Base-by-base conservation (phyloP, 2,113 vertebrate species). In the Peucedramus taeniatus region DNA sequence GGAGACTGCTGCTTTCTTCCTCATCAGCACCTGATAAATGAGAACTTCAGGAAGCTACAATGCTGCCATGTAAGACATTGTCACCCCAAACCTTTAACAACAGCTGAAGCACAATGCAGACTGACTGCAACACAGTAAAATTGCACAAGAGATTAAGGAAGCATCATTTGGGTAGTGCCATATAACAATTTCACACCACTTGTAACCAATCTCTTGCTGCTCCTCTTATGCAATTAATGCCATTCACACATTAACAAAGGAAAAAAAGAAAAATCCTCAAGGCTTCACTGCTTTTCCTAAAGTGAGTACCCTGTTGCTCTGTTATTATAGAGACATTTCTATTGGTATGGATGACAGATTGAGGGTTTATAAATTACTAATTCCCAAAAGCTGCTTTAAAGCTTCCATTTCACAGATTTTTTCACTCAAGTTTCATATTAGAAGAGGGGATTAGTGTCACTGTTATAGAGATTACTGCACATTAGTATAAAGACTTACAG, bases 361-460 rank as follows among this genome's bases (percentile, higher is more conserved):
- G 15, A 90, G 42, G 19, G 23, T 86, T 87, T 83, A 89, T 66
- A 84, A 88, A 81, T 50, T 42, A 77, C 11, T 89, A 85, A 74
- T 85, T 93, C 81, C 63, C 51, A 5, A 82, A 92, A 92, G n/a
- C 64, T 89, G 42, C 66, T 94, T 94, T 66, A 59, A 87, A 85
- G 74, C 27, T 90, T 74, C 72, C 20, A 72, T 82, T 88, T 90
- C 66, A 69, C 33, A 91, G 51, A 45, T 63, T 77, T 86, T 89
- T 69, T 6, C 75, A 89, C 76, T 94, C 70, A 79, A 94, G 21
- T 45, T 74, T 30, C 63, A 40, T 83, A 83, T 80, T 82, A 90
- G 81, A 95, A 76, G 44, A 84, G 35, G 19, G 61, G 37, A 95
- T 91, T 90, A 92, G 65, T 74, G 72, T 76, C 85, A 92, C 56